Percentiles rank a stretch among this genome's conserved stretches.
phyloP scores from a whole-genome alignment of 2,113 vertebrate species.

The Pseudopodoces humilis region DNA sequence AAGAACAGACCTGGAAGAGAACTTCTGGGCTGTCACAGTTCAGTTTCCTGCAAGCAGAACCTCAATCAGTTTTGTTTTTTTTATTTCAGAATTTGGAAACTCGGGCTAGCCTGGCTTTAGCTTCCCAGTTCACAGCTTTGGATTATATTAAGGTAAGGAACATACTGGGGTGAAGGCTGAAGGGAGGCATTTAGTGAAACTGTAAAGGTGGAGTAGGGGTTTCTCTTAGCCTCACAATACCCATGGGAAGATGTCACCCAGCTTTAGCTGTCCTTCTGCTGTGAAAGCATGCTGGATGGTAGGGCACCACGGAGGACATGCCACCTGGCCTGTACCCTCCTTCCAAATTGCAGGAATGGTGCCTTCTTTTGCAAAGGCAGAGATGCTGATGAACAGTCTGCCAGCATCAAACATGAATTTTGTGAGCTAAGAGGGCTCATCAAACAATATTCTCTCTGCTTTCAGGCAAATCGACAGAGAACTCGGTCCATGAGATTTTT shows the following conservation, averaged over 20 bases:
- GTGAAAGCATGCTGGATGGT: not conserved
- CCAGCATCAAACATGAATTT: not conserved
- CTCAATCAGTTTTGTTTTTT: not conserved
- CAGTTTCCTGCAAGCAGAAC: not conserved
- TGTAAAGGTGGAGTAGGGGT: not conserved
- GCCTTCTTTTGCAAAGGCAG: not conserved
- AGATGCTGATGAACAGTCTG: not conserved
- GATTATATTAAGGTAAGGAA: constrained; percentile 70
- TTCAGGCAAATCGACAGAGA: constrained; percentile 70
- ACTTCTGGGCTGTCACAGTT: not conserved
- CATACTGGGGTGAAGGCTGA: not conserved
- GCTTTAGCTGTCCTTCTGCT: not conserved
- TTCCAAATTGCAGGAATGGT: not conserved
- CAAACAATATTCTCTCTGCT: not conserved
- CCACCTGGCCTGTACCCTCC: not conserved
- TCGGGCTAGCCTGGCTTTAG: constrained; percentile 50
- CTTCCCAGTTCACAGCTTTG: constrained; percentile 62
- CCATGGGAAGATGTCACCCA: rapidly evolving
- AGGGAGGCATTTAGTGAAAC: not conserved
- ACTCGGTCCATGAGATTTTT: constrained; percentile 61
- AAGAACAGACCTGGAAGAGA: not conserved
- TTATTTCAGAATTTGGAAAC: constrained; percentile 69
- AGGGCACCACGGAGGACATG: not conserved
- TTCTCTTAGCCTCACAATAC: not conserved
- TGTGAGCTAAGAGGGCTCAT: not conserved